phyloP scores from a whole-genome alignment of 2,888 invertebrate genomes.

The Caenorhabditis wallacei region DNA sequence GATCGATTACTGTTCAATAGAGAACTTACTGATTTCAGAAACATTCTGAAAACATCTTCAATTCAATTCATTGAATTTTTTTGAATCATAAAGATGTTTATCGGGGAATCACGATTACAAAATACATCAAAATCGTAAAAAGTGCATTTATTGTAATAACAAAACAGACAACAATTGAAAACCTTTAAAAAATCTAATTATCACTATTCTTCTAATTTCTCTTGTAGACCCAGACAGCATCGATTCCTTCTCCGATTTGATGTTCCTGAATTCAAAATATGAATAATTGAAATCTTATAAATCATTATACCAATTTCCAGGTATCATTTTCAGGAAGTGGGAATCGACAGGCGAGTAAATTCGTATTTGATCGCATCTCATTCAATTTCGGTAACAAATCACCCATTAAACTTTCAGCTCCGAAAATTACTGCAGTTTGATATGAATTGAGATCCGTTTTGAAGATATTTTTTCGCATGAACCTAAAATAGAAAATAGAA shows the following conservation, averaged over 20 bases:
- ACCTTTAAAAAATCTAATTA: conserved; percentile 21
- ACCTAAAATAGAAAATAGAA: conserved; percentile 43
- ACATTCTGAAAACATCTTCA: conserved; percentile 19
- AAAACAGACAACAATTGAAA: conserved; percentile 37
- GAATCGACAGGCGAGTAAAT: conserved; percentile 81
- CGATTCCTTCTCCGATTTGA: conserved; percentile 81
- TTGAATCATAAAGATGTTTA: conserved; percentile 13
- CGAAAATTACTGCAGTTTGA: conserved; percentile 80
- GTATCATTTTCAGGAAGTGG: conserved; percentile 76
- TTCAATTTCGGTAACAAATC: conserved; percentile 78
- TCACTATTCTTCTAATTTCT: conserved; percentile 23
- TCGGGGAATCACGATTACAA: conserved; percentile 42
- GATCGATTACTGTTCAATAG: conserved; percentile 36
- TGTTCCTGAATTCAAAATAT: conserved; percentile 48
- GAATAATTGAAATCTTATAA: background rate
- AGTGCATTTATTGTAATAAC: conserved; percentile 1
- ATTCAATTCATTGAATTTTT: background rate
- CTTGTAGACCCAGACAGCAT: conserved; percentile 81
- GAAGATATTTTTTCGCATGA: conserved; percentile 78
- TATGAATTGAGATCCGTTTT: conserved; percentile 77
- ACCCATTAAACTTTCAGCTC: conserved; percentile 80
- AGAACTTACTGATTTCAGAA: conserved; percentile 27
- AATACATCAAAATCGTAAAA: background rate
- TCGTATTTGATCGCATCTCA: conserved; percentile 75
- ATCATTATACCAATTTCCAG: conserved; percentile 60